Evolutionary conservation across 2,888 invertebrate genomes (phyloP).

Genomic region (Chymomyza fuscimana): DNA sequence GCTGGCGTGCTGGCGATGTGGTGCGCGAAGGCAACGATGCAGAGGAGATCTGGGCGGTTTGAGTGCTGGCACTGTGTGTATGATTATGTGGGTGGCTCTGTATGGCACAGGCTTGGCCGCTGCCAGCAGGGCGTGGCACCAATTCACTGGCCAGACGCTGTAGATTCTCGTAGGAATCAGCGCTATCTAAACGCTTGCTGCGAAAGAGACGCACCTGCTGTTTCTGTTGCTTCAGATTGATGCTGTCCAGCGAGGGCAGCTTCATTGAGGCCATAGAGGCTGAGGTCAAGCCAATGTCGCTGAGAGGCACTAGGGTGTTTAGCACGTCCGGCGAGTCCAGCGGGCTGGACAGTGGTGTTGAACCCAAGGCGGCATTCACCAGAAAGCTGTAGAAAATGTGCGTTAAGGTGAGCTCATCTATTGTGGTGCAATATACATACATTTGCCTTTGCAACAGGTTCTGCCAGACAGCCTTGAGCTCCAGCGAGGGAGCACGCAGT

Average conservation of each 20-base stretch:
- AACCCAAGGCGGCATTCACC: conserved; percentile 89
- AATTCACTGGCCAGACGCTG: conserved; percentile 78
- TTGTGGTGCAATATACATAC: conserved; percentile 81
- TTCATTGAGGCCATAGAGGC: conserved; percentile 79
- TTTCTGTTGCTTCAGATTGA: conserved; percentile 74
- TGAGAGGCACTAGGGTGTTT: conserved; percentile 79
- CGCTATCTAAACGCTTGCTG: conserved; percentile 72
- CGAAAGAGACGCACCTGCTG: conserved; percentile 78
- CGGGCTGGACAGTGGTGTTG: conserved; percentile 90
- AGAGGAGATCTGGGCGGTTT: conserved; percentile 51
- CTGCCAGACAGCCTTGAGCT: conserved; percentile 94
- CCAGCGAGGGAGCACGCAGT: conserved; percentile 89
- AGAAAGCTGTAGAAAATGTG: conserved; percentile 84
- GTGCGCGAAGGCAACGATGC: conserved; percentile 66
- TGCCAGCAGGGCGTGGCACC: conserved; percentile 59
- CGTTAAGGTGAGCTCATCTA: not conserved
- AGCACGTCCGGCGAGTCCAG: conserved; percentile 88
- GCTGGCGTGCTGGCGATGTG: conserved; percentile 59
- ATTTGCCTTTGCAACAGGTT: conserved; percentile 92
- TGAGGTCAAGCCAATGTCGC: conserved; percentile 79
- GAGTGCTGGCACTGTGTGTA: conserved; percentile 41
- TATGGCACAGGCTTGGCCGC: conserved; percentile 30
- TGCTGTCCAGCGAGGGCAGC: conserved; percentile 79
- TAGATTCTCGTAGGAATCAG: conserved; percentile 78
- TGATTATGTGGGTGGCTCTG: conserved; percentile 19